Evolutionary conservation across 2,113 vertebrate genomes (phyloP).

Genomic region (Cranoglanis bouderius): DNA sequence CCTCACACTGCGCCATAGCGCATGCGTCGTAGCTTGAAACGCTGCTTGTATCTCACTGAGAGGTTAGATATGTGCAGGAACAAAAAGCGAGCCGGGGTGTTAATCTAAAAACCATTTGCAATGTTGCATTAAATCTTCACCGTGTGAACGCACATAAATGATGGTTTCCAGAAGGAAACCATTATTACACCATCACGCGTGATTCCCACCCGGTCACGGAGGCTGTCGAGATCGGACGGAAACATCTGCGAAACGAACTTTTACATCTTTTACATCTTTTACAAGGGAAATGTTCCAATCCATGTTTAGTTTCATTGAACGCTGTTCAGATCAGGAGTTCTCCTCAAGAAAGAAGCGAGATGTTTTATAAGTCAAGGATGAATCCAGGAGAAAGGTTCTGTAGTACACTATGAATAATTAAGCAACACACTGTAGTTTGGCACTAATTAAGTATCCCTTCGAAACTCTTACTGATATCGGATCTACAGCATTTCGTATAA

Average conservation of each 20-base stretch:
- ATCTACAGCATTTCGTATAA: background rate
- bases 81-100: constrained; percentile 33
- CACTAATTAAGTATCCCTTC: background rate
- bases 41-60: constrained; percentile 23
- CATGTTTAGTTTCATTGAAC: background rate
- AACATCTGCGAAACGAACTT: background rate
- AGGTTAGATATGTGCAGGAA: constrained; percentile 43
- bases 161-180: constrained; percentile 70
- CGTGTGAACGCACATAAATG: constrained; percentile 67
- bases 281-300: background rate
- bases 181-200: constrained; percentile 68
- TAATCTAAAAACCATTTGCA: constrained; percentile 72
- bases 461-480: background rate
- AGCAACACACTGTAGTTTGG: background rate
- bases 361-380: background rate
- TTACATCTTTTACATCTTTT: background rate
- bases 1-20: background rate
- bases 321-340: background rate
- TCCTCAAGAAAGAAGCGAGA: background rate
- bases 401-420: background rate
- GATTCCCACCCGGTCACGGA: constrained; percentile 55
- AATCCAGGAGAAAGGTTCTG: background rate
- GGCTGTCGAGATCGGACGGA: constrained; percentile 53
- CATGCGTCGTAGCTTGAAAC: constrained; percentile 9
- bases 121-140: constrained; percentile 66